Percentiles rank a stretch among this genome's conserved stretches.
phyloP scores from a whole-genome alignment of 2,797 vertebrate genomes.

The Cygnus olor region DNA sequence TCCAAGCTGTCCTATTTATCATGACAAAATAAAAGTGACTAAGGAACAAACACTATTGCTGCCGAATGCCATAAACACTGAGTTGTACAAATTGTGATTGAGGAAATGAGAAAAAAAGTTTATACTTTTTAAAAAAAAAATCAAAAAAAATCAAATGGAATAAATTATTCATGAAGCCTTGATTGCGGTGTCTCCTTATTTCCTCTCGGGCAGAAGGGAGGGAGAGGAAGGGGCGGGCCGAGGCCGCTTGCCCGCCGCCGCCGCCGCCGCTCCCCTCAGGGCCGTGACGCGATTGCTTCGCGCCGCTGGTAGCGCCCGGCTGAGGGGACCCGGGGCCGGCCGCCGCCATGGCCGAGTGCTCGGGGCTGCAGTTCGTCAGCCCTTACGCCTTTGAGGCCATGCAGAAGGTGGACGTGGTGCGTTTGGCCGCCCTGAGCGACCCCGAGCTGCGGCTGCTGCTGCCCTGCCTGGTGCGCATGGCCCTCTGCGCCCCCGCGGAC shows the following conservation, averaged over 20 bases:
- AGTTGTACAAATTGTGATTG: conserved; percentile 84
- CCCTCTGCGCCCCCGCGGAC: conserved; percentile 95
- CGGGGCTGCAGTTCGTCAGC: conserved; percentile 92
- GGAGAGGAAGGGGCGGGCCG: accelerated
- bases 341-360: conserved; percentile 84
- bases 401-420: conserved; percentile 96
- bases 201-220: background rate
- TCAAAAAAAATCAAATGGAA: conserved; percentile 77
- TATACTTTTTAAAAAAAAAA: conserved; percentile 78
- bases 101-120: conserved; percentile 78
- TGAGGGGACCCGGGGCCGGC: background rate
- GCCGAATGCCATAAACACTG: conserved; percentile 81
- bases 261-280: too few relatives aligned
- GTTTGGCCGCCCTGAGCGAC: conserved; percentile 91
- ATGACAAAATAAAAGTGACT: conserved; percentile 47
- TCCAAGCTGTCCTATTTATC: conserved; percentile 65
- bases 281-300: background rate
- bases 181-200: conserved; percentile 63
- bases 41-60: conserved; percentile 81
- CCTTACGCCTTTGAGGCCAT: conserved; percentile 96
- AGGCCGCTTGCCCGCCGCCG: background rate
- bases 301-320: background rate
- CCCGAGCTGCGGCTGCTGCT: conserved; percentile 92
- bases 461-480: conserved; percentile 97
- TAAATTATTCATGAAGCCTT: conserved; percentile 85